Evolutionary conservation across 2,797 vertebrate species (phyloP).

Genomic region (Phylloscopus collybita): DNA sequence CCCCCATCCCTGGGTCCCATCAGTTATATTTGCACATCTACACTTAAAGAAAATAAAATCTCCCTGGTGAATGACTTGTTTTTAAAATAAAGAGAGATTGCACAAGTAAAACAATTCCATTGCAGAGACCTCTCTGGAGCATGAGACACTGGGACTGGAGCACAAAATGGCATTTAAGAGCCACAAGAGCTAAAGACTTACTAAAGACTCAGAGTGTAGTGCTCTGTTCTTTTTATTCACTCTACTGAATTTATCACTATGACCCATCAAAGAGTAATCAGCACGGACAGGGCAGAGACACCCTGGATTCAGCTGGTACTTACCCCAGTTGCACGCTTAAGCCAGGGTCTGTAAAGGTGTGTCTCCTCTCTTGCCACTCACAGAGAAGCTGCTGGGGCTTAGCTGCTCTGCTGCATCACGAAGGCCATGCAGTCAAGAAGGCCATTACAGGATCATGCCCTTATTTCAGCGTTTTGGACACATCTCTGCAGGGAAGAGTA

Average conservation of each 20-base stretch:
- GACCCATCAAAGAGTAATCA: neutral
- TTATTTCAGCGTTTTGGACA: slow-evolving; percentile 38
- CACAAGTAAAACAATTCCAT: neutral
- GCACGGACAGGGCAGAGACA: neutral
- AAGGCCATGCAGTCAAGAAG: neutral
- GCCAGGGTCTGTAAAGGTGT: neutral
- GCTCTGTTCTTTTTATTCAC: neutral
- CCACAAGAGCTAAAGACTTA: neutral
- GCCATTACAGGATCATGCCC: neutral
- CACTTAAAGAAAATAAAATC: neutral
- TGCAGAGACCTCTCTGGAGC: neutral
- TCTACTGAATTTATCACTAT: neutral
- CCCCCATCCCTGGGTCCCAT: neutral
- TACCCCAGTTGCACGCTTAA: rapidly evolving
- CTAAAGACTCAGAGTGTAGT: neutral
- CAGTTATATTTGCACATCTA: neutral
- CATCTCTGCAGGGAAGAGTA: slow-evolving; percentile 35
- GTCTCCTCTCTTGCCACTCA: neutral
- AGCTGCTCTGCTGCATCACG: neutral
- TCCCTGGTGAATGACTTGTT: neutral
- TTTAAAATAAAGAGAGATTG: neutral
- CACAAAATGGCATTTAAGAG: neutral
- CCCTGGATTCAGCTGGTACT: neutral
- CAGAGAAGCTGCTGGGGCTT: neutral
- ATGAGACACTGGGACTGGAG: neutral